Base-by-base conservation (phyloP, 2,797 vertebrate species). In the Diceros bicornis region DNA sequence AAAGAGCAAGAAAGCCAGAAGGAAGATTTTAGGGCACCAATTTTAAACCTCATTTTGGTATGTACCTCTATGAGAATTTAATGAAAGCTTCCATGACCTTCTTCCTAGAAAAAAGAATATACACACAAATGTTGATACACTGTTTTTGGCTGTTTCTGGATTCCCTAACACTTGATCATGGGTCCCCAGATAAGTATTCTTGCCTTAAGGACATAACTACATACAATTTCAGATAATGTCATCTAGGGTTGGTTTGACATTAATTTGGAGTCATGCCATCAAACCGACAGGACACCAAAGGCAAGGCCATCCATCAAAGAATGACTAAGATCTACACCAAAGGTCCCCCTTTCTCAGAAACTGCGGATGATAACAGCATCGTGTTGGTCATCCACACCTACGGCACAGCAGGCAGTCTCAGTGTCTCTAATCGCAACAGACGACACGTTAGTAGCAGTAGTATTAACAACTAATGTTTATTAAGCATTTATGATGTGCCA, bases 251-350 rank as follows among this genome's bases (percentile, higher is more conserved):
- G 25, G 13, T 14, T 55, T 50, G 55, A 82, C 62, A 66, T 50
- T 83, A 91, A 88, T 44, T 88, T 86, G 68, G 82, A 50, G 18
- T 84, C 82, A 82, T n/a, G 50, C 25, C 57, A 83, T 83, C 17
- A 71, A 61, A 78, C 13, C 32, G 61, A 90, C 17, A 83, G 21
- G 44, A 62, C 68, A 16, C 34, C 52, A 95, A 87, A 93, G 32
- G 61, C 32, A 86, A 77, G 50, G n/a, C 18, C 91, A 83, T 77
- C 47, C 77, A 91, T 59, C 66, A 95, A 95, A 55, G 64, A 85
- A 74, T 64, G n/a, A 81, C 71, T 74, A 90, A 85, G 55, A 83
- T 55, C 64, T 66, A 91, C 66, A 71, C n/a, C n/a, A 78, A 87
- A 59, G 61, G 57, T 41, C 27, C 50, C 59, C 37, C 47, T 92